Evolutionary conservation across 2,113 vertebrate species (phyloP).

Genomic region (Epinephelus moara): DNA sequence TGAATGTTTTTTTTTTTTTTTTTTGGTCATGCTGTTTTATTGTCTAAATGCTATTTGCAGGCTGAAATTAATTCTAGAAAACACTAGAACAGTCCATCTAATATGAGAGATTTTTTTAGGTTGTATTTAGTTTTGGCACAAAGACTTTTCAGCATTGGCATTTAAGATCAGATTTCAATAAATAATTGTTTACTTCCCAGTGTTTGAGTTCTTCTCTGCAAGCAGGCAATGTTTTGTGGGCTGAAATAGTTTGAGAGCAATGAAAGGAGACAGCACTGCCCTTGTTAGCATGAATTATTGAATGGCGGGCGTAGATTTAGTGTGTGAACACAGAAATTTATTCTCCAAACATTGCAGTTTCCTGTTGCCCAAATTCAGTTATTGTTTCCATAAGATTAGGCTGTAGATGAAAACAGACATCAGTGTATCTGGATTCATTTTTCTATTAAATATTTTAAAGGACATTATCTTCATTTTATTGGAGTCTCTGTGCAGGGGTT

Average conservation of each 20-base stretch:
- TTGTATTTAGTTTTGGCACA: background rate
- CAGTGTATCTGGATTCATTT: background rate
- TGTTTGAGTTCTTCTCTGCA: background rate
- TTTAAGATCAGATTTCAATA: background rate
- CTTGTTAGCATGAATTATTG: constrained; percentile 54
- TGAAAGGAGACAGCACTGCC: background rate
- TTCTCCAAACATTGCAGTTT: background rate
- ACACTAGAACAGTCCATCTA: background rate
- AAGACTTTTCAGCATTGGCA: background rate
- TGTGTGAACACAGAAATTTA: constrained; percentile 5
- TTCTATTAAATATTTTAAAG: background rate
- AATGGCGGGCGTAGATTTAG: constrained; percentile 10
- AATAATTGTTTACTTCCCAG: constrained; percentile 12
- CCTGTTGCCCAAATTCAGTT: background rate
- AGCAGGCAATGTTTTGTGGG: background rate
- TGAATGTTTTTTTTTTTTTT: too few relatives aligned
- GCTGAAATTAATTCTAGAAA: background rate
- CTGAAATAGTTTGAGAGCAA: constrained; percentile 4
- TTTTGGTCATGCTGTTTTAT: background rate
- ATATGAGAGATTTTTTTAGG: background rate
- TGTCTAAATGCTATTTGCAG: background rate
- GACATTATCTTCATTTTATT: background rate
- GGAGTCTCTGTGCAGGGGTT: background rate
- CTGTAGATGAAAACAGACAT: background rate
- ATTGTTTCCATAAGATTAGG: background rate